Evolutionary conservation across 1,140 invertebrate genomes (phyloP).

Genomic region (fruit fly (Drosophila melanogaster)): Release_6_plus_ISO1_MT NT_033777.3:18408001-18408500

Average conservation of each 20-base stretch:
- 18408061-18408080: constrained; percentile 86
- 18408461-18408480: neutral
- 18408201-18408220: constrained; percentile 86
- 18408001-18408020: constrained; percentile 76
- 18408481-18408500: neutral
- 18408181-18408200: constrained; percentile 94
- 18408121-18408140: constrained; percentile 88
- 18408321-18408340: constrained; percentile 92
- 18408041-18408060: constrained; percentile 90
- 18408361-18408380: constrained; percentile 88
- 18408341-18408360: constrained; percentile 95
- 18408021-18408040: constrained; percentile 86
- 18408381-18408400: constrained; percentile 86
- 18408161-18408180: constrained; percentile 89
- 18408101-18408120: constrained; percentile 88
- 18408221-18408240: constrained; percentile 20
- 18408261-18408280: constrained; percentile 85
- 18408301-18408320: constrained; percentile 92
- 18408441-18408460: constrained; percentile 44
- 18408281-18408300: constrained; percentile 89
- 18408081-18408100: constrained; percentile 88
- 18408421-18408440: constrained; percentile 93
- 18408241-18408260: neutral
- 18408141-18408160: constrained; percentile 94
- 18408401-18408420: constrained; percentile 88